These are phyloP conservation scores for Pipra filicauda DNA, from an alignment of 2,113 vertebrate species.

Conservation along the genomic window DNA sequence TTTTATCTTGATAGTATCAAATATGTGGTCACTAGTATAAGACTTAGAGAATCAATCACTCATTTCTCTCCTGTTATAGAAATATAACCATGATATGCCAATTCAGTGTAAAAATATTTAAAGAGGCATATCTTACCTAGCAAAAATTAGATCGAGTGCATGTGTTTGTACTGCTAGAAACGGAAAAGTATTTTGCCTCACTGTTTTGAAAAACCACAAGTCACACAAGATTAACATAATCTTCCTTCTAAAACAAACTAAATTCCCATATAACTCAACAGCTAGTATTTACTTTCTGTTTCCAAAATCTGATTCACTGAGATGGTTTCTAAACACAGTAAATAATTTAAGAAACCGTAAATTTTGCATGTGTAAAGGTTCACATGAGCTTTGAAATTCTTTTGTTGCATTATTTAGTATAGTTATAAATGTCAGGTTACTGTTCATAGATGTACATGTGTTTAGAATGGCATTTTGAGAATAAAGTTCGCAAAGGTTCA, in stretches of 20 bases:
- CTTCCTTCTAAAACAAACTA: neutral
- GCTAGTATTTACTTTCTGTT: slow-evolving; percentile 45
- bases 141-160: neutral
- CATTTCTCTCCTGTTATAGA: neutral
- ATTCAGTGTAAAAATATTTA: neutral
- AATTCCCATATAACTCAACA: neutral
- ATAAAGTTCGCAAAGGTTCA: slow-evolving; percentile 67
- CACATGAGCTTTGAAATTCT: slow-evolving; percentile 65
- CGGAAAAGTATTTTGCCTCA: neutral
- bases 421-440: slow-evolving; percentile 74
- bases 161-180: neutral
- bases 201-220: neutral
- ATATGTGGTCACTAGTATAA: neutral
- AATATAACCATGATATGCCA: neutral
- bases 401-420: slow-evolving; percentile 76
- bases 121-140: neutral
- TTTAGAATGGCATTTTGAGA: slow-evolving; percentile 67
- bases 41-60: neutral
- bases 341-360: slow-evolving; percentile 71
- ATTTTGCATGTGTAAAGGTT: slow-evolving; percentile 54
- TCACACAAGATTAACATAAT: neutral
- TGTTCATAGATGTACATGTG: slow-evolving; percentile 37
- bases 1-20: neutral
- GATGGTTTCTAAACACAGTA: slow-evolving; percentile 53
- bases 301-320: slow-evolving; percentile 40